These are phyloP conservation scores for Furcifer pardalis DNA, from an alignment of 2,797 vertebrate species.

Conservation along the genomic window DNA sequence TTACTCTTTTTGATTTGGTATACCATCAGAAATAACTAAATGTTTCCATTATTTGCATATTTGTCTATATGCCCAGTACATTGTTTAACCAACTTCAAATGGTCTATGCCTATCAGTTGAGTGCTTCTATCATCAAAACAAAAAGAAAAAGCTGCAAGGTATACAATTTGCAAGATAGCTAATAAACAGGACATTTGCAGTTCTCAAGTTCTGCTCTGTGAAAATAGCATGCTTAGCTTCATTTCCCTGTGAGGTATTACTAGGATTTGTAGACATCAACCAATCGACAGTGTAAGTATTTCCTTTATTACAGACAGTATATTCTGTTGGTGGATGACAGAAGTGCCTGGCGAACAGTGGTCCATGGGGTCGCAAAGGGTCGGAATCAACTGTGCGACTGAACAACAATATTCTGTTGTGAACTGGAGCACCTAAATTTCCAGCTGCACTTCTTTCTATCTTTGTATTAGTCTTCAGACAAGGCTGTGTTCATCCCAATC, in stretches of 20 bases:
- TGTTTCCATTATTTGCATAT: background rate
- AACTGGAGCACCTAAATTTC: background rate
- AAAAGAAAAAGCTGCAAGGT: background rate
- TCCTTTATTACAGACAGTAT: too few relatives aligned
- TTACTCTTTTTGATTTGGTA: slow-evolving; percentile 40
- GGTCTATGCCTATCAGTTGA: slow-evolving; percentile 33
- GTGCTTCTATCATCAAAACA: background rate
- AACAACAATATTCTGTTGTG: background rate
- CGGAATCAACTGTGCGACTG: too few relatives aligned
- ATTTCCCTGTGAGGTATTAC: background rate
- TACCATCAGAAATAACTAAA: slow-evolving; percentile 42
- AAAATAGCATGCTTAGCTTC: background rate
- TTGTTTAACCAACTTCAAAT: slow-evolving; percentile 19
- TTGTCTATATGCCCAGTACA: slow-evolving; percentile 32
- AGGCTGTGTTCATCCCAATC: background rate
- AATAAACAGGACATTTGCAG: slow-evolving; percentile 19
- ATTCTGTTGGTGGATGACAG: too few relatives aligned
- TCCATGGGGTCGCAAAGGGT: too few relatives aligned
- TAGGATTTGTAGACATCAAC: background rate
- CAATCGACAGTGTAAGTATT: background rate
- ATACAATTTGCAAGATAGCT: background rate
- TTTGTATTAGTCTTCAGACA: background rate
- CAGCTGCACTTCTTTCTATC: background rate
- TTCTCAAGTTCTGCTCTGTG: background rate
- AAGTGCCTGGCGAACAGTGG: too few relatives aligned